phyloP scores from a whole-genome alignment of 2,888 invertebrate genomes.

The Arctia plantaginis region DNA sequence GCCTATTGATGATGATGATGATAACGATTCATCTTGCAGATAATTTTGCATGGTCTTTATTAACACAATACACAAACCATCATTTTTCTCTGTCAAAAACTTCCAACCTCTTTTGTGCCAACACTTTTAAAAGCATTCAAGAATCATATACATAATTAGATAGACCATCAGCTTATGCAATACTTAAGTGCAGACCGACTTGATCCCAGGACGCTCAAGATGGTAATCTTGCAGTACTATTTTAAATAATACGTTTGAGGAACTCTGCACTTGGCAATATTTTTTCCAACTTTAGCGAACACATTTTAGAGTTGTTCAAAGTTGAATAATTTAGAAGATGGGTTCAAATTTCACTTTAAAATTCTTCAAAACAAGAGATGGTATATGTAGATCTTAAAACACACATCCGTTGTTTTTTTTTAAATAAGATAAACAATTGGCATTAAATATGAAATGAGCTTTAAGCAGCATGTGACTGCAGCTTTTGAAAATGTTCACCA shows the following conservation, averaged over 20 bases:
- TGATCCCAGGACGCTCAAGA: slow-evolving; percentile 21
- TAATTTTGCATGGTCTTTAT: neutral
- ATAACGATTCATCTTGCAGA: neutral
- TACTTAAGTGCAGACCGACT: slow-evolving; percentile 21
- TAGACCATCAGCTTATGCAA: slow-evolving; percentile 33
- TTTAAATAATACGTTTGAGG: slow-evolving; percentile 48
- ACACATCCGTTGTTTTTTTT: neutral
- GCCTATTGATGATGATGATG: too few relatives aligned
- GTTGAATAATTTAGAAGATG: slow-evolving; percentile 1
- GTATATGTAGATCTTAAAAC: neutral
- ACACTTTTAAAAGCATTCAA: slow-evolving; percentile 1
- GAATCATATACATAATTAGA: slow-evolving; percentile 46
- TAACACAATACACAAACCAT: neutral
- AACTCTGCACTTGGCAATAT: slow-evolving; percentile 18
- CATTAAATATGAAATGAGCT: neutral
- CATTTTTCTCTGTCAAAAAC: neutral
- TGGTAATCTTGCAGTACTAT: slow-evolving; percentile 38
- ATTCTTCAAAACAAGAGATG: neutral
- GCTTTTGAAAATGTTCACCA: too few relatives aligned
- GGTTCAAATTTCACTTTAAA: neutral
- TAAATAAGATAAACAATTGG: neutral
- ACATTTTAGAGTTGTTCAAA: neutral
- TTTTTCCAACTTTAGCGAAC: slow-evolving; percentile 11
- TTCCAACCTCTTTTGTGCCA: slow-evolving; percentile 2
- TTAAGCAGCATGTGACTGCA: neutral